Base-by-base conservation (phyloP, 2,797 vertebrate species). In the Pantherophis alleghaniensis region DNA sequence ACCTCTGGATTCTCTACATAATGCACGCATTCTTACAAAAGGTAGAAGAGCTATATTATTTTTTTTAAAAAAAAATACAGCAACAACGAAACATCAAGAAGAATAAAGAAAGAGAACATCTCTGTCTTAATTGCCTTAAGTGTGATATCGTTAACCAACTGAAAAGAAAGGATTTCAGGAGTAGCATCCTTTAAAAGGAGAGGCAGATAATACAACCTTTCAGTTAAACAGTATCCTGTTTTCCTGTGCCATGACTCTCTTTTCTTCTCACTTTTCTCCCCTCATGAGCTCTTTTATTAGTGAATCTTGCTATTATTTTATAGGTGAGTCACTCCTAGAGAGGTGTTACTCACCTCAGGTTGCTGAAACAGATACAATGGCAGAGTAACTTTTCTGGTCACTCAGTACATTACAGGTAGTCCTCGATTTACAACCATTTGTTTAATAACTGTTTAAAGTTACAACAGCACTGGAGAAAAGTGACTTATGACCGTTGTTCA, bases 51-150 rank as follows among this genome's bases (percentile, higher is more conserved):
- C 22, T 92, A 47, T 47, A 92, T 63, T 89, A 22, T 42, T 74
- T 7, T 18, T 66, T 10, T 37, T 95, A 2, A 37, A 37, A 91
- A 95, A 79, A 95, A 56, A 56, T 56, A 95, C 26, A 47, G 51
- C 26, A 87, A 51, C 32, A 74, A 79, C 37, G 37, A 79, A 79
- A 79, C 95, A 97, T 96, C 94, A 96, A 66, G 12, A 59, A 93
- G 92, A 97, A 96, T 59, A 96, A 96, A 96, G 74, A 94, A 95
- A 96, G 94, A 79, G 88, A 90, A n/a, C 89, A 94, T 94, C 94
- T 94, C 94, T 90, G 83, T 96, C 95, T 91, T 97, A 96, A 97
- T 97, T 97, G 95, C 96, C 94, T 94, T 96, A 93, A 95, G 95
- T 96, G 96, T 95, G 95, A 97, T 96, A 96, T 96, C 94, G 93